Conservation (phyloP, 2,888 invertebrate species). For the Calameuta pallipes region DNA sequence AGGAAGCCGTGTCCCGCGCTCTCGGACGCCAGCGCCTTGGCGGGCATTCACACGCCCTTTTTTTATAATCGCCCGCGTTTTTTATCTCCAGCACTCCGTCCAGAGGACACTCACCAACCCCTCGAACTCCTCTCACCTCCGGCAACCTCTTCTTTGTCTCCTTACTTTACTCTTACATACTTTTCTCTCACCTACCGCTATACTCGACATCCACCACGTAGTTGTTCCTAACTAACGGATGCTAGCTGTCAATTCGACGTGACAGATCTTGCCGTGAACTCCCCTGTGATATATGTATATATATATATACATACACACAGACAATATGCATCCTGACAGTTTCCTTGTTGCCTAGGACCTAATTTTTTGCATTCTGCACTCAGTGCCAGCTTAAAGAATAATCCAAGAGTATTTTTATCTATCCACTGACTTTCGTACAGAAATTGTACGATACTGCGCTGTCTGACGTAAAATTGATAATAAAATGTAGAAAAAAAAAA, state of each 20-base stretch:
- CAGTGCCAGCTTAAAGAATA: neutral
- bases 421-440: neutral
- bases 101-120: neutral
- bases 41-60: slow-evolving; percentile 42
- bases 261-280: slow-evolving; percentile 29
- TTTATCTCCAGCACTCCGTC: neutral
- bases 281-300: neutral
- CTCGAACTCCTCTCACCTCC: neutral
- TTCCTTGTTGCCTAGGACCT: neutral
- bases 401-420: neutral
- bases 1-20: slow-evolving; percentile 20
- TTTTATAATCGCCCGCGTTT: neutral
- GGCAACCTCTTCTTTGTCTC: neutral
- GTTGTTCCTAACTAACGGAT: slow-evolving; percentile 22
- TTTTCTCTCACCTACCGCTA: neutral
- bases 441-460: neutral
- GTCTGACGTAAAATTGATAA: neutral
- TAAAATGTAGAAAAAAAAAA: neutral
- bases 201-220: neutral
- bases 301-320: too few relatives aligned
- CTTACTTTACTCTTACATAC: neutral
- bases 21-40: slow-evolving; percentile 32
- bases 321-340: neutral
- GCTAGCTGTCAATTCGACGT: slow-evolving; percentile 42
- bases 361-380: neutral